A percentile compares a stretch with the other conserved stretches of the same genome.
phyloP scores from a whole-genome alignment of 53 echinoderm and acorn worm species.

The Pentamera pediparva region DNA sequence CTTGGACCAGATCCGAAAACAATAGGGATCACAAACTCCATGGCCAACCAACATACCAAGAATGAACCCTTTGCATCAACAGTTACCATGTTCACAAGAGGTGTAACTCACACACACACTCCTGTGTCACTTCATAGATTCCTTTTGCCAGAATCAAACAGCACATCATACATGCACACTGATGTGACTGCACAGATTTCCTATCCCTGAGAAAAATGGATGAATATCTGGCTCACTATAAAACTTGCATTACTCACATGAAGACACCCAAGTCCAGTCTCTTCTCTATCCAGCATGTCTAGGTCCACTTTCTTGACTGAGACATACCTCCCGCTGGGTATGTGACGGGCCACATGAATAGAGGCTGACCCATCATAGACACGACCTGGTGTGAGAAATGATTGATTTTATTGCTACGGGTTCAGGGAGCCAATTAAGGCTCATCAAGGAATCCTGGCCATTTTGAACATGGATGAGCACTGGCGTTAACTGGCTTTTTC shows the following conservation, averaged over 20 bases:
- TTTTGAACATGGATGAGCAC: too few species aligned
- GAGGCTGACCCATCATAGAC: constrained; percentile 73
- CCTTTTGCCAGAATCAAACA: too few species aligned
- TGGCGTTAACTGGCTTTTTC: too few species aligned
- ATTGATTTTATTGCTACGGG: background rate
- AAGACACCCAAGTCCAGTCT: constrained; percentile 15
- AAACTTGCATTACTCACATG: constrained; percentile 23
- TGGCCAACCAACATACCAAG: too few species aligned
- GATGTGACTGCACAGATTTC: background rate
- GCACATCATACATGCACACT: background rate
- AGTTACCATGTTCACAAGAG: too few species aligned
- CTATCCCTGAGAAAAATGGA: background rate
- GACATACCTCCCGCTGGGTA: constrained; percentile 52
- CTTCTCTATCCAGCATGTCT: constrained; percentile 43
- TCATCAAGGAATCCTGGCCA: too few species aligned
- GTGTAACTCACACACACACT: too few species aligned
- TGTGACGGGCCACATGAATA: constrained; percentile 63
- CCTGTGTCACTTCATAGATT: too few species aligned
- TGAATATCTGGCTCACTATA: background rate
- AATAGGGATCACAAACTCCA: too few species aligned
- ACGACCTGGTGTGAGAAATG: constrained; percentile 31
- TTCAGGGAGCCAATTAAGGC: too few species aligned
- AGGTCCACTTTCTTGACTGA: constrained; percentile 69
- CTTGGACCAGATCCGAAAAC: too few species aligned
- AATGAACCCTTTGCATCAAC: too few species aligned